Conservation (phyloP, 2,888 invertebrate species). For the Acanthosepion pharaonis region DNA sequence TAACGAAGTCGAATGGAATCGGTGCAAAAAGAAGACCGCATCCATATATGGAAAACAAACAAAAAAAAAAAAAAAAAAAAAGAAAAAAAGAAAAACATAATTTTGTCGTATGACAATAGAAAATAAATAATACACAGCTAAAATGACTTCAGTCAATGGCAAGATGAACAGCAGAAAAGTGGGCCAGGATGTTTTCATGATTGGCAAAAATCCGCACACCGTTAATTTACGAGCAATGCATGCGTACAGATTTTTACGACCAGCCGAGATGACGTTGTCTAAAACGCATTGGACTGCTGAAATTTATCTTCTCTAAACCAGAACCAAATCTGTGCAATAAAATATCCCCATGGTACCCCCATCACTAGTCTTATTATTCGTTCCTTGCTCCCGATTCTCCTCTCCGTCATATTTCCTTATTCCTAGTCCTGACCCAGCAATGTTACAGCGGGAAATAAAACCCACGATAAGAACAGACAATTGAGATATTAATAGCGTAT, state of each 20-base stretch:
- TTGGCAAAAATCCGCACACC: conserved; percentile 11
- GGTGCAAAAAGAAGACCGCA: no score
- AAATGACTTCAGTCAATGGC: not conserved
- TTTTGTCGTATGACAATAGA: not conserved
- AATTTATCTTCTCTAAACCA: conserved; percentile 1
- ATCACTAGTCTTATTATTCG: not conserved
- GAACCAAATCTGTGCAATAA: conserved; percentile 13
- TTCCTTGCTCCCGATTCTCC: not conserved
- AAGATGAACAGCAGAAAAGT: not conserved
- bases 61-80: not conserved
- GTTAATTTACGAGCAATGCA: not conserved
- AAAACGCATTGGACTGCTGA: conserved; percentile 14
- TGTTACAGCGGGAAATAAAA: not conserved
- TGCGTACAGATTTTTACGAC: not conserved
- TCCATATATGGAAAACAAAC: not conserved
- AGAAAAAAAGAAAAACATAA: not conserved
- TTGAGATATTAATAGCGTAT: not conserved
- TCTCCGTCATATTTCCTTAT: not conserved
- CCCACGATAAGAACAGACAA: not conserved
- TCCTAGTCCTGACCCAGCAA: not conserved
- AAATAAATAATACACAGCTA: not conserved
- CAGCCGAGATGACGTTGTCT: not conserved
- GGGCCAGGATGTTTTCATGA: not conserved
- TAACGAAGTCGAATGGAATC: no score
- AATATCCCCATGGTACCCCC: not conserved